These are phyloP conservation scores for Nomada flava DNA, from an alignment of 2,888 invertebrate species.

Conservation along the genomic window DNA sequence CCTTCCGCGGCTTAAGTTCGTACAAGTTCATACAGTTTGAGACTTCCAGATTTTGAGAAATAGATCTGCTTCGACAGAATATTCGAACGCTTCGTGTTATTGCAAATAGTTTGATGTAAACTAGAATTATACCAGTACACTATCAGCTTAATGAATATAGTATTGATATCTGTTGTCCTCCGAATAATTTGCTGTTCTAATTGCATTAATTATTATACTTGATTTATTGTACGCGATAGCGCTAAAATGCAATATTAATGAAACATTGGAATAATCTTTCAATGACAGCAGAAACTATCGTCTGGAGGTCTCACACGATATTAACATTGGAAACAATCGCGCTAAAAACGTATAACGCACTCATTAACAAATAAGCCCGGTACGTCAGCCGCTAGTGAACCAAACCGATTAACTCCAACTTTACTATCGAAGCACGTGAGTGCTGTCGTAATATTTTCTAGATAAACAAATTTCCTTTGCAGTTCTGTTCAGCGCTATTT, in stretches of 20 bases:
- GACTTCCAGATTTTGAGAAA: background rate
- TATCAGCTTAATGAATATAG: too few relatives aligned
- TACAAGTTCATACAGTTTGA: slow-evolving; percentile 4
- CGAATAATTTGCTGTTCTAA: background rate
- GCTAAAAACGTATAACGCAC: slow-evolving; percentile 19
- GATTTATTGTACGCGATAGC: too few relatives aligned
- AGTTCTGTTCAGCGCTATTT: too few relatives aligned
- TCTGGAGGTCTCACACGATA: background rate
- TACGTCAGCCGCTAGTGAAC: too few relatives aligned
- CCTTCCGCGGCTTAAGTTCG: background rate
- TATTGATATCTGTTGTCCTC: too few relatives aligned
- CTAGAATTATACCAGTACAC: background rate
- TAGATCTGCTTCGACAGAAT: background rate
- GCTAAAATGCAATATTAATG: background rate
- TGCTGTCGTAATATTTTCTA: too few relatives aligned
- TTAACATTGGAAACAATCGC: background rate
- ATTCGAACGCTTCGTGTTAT: background rate
- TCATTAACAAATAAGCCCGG: slow-evolving; percentile 26
- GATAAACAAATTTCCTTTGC: too few relatives aligned
- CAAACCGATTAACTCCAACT: too few relatives aligned
- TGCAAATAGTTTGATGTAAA: background rate
- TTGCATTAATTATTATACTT: background rate
- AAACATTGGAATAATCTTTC: background rate
- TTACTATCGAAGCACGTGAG: too few relatives aligned
- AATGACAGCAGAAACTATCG: background rate